These are phyloP conservation scores for Drosophila antonietae DNA, from an alignment of 2,888 invertebrate genomes.

Conservation along the genomic window DNA sequence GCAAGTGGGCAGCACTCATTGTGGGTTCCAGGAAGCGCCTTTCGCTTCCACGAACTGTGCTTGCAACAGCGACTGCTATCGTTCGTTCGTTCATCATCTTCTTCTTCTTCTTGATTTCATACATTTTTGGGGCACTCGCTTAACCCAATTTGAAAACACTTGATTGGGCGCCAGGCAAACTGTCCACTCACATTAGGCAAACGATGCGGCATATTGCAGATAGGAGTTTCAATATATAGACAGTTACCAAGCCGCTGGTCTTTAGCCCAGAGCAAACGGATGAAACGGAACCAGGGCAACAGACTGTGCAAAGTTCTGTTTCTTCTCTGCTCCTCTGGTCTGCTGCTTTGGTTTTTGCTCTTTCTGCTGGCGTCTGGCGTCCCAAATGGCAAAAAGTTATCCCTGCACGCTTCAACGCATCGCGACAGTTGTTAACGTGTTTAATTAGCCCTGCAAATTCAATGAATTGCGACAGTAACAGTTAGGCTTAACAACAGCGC, in stretches of 20 bases:
- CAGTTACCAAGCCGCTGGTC: conserved; percentile 78
- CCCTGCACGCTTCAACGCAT: conserved; percentile 73
- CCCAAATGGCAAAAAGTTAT: conserved; percentile 68
- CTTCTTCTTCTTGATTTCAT: conserved; percentile 1
- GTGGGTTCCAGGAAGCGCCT: conserved; percentile 71
- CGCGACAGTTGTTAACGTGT: conserved; percentile 80
- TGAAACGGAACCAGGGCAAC: conserved; percentile 56
- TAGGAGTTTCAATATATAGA: conserved; percentile 64
- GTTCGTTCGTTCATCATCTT: not conserved
- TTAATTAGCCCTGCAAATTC: conserved; percentile 81
- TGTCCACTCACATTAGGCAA: conserved; percentile 71
- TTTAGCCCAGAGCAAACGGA: conserved; percentile 57
- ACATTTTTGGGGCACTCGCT: conserved; percentile 29
- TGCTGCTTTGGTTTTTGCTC: conserved; percentile 8
- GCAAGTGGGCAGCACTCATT: conserved; percentile 67
- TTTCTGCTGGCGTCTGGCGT: conserved; percentile 66
- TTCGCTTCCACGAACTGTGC: conserved; percentile 67
- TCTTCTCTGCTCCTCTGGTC: not conserved
- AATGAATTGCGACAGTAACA: conserved; percentile 81
- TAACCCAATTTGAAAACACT: conserved; percentile 80
- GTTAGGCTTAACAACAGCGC: conserved; percentile 70
- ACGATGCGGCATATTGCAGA: conserved; percentile 11
- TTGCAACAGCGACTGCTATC: conserved; percentile 17
- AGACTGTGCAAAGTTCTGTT: conserved; percentile 26
- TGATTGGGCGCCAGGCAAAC: conserved; percentile 82